phyloP scores from a whole-genome alignment of 2,888 invertebrate species.

The Bombylius major region DNA sequence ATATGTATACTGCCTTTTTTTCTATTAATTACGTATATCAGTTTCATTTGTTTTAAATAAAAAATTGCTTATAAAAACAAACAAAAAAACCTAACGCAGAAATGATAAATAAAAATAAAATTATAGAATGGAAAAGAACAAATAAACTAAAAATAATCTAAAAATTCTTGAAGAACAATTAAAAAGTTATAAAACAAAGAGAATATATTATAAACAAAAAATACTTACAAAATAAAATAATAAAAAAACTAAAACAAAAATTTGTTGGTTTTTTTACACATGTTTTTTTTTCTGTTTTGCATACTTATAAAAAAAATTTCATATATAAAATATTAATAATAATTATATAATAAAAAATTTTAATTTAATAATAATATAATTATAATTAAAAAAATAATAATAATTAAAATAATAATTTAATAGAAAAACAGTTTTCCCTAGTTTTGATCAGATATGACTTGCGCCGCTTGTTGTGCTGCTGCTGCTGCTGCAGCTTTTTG shows the following conservation, averaged over 20 bases:
- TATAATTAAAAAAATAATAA: too few species aligned
- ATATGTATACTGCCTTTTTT: neutral
- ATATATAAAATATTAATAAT: too few species aligned
- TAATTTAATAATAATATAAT: too few species aligned
- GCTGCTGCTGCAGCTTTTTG: slow-evolving; percentile 65
- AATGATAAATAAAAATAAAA: neutral
- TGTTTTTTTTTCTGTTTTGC: too few species aligned
- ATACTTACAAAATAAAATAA: too few species aligned
- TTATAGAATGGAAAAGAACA: neutral
- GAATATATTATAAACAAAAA: too few species aligned
- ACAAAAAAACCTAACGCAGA: neutral
- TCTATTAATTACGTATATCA: slow-evolving; percentile 6
- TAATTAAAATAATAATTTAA: slow-evolving; percentile 24
- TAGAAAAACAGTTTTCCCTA: slow-evolving; percentile 31
- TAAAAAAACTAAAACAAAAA: too few species aligned
- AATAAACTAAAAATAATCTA: neutral
- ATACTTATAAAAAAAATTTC: too few species aligned
- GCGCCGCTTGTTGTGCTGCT: slow-evolving; percentile 53
- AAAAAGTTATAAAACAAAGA: too few species aligned
- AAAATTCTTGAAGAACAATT: neutral
- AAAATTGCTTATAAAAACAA: too few species aligned
- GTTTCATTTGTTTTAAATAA: neutral
- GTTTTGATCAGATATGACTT: slow-evolving; percentile 40
- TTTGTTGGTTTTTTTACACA: too few species aligned
- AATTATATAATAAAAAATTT: too few species aligned